A percentile compares a stretch with the other conserved stretches of the same genome.
Conservation (phyloP, 2,797 vertebrate species). For the Cryptoblepharus egeriae region DNA sequence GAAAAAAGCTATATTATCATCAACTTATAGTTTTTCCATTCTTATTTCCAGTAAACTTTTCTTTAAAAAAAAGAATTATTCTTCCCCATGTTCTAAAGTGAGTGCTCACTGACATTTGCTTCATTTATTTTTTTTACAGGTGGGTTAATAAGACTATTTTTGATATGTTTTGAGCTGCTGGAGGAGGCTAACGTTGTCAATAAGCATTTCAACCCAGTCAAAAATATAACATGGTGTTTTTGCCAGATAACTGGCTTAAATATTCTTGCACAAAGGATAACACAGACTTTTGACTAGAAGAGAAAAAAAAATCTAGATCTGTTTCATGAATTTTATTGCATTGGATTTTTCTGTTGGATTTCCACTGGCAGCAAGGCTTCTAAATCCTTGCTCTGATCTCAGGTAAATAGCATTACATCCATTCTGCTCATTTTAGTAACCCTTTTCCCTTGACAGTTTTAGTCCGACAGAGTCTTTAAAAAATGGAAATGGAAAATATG, state of each 20-base stretch:
- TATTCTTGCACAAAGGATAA: conserved; percentile 1
- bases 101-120: not conserved
- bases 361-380: conserved; percentile 15
- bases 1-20: not conserved
- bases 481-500: conserved; percentile 46
- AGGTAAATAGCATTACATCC: conserved; percentile 43
- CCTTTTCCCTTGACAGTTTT: conserved; percentile 39
- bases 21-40: not conserved
- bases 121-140: not conserved
- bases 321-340: not conserved
- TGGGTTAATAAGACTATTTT: conserved; percentile 9
- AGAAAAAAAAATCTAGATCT: not conserved
- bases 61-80: not conserved
- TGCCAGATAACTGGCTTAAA: conserved; percentile 19
- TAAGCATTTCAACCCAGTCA: conserved; percentile 42
- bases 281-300: not conserved
- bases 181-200: conserved; percentile 10
- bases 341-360: conserved; percentile 25
- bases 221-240: conserved; percentile 14
- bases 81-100: not conserved
- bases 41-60: not conserved
- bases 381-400: conserved; percentile 34
- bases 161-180: not conserved
- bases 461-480: conserved; percentile 31
- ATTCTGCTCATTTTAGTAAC: conserved; percentile 51